phyloP scores from a whole-genome alignment of 2,797 vertebrate species.

The Urosaurus nigricauda region DNA sequence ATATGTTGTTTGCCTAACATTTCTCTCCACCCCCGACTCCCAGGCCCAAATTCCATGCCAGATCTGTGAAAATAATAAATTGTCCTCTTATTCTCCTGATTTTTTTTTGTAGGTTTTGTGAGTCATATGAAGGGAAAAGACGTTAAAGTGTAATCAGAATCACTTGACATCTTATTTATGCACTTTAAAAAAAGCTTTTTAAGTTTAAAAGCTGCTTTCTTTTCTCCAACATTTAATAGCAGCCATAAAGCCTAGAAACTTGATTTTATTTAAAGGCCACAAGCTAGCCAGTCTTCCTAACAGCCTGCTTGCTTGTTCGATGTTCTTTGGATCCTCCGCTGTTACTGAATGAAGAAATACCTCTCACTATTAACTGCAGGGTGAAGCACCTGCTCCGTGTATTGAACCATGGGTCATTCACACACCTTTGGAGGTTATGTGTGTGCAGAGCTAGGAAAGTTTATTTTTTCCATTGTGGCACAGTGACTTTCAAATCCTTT shows the following conservation, averaged over 20 bases:
- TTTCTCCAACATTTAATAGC: neutral
- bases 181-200: neutral
- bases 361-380: no score
- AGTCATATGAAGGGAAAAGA: neutral
- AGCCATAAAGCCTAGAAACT: neutral
- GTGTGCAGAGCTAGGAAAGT: neutral
- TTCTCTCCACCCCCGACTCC: no score
- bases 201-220: neutral
- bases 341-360: no score
- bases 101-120: no score
- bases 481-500: neutral
- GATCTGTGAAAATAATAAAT: neutral
- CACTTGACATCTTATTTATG: neutral
- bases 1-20: neutral
- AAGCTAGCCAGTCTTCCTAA: no score
- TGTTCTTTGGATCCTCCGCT: no score
- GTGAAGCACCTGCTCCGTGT: no score
- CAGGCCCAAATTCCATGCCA: neutral
- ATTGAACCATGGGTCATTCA: neutral
- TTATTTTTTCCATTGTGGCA: neutral
- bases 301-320: no score
- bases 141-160: neutral
- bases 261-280: neutral
- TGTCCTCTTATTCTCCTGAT: neutral
- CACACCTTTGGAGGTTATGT: neutral